Conservation (phyloP, 2,797 vertebrate genomes). For the Malurus splendens region DNA sequence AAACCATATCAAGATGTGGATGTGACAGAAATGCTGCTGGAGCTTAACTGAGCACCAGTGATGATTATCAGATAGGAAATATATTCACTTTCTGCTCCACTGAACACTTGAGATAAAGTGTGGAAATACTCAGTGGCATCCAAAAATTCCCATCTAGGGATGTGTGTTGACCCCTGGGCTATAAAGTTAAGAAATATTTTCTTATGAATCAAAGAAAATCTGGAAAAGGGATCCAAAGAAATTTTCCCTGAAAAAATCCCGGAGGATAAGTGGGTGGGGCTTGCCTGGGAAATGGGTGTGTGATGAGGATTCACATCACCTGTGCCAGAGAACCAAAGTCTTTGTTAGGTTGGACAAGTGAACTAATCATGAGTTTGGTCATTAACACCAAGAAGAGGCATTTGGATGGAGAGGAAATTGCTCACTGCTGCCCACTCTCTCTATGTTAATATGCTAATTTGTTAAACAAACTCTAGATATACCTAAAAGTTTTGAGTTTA, state of each 20-base stretch:
- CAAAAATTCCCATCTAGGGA: neutral
- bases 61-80: neutral
- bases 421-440: neutral
- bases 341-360: neutral
- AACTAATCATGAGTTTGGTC: neutral
- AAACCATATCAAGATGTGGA: neutral
- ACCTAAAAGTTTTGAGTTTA: neutral
- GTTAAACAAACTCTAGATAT: neutral
- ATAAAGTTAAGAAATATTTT: neutral
- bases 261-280: rapidly evolving
- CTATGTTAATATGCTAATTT: neutral
- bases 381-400: neutral
- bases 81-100: neutral
- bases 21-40: neutral
- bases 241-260: neutral
- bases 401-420: neutral
- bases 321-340: neutral
- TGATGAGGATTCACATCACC: neutral
- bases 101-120: neutral
- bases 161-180: neutral
- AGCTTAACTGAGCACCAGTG: rapidly evolving
- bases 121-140: neutral
- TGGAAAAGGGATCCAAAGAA: neutral
- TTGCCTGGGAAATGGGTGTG: neutral
- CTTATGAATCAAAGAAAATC: neutral